phyloP scores from a whole-genome alignment of 2,113 vertebrate genomes.

The Corythornis vintsioides region DNA sequence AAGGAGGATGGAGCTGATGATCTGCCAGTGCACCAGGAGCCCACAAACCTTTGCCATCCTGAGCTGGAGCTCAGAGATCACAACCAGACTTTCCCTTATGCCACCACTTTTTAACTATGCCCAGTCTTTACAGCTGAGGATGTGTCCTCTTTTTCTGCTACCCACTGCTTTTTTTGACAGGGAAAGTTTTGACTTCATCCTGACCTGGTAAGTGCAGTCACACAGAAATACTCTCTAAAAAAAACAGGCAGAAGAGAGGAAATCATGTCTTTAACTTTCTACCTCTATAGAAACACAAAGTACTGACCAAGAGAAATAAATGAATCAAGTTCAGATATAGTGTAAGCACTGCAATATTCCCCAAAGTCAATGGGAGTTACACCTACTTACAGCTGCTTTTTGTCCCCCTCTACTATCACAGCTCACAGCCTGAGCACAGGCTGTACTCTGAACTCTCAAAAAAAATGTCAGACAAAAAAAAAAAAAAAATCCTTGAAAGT shows the following conservation, averaged over 20 bases:
- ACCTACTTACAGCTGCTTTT: background rate
- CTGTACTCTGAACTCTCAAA: background rate
- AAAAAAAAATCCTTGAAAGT: background rate
- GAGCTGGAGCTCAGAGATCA: background rate
- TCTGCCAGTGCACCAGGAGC: background rate
- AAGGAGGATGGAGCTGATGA: background rate
- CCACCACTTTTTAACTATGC: background rate
- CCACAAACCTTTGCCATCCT: background rate
- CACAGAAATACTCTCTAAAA: background rate
- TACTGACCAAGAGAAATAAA: background rate
- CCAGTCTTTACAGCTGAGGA: background rate
- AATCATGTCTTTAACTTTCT: constrained; percentile 38
- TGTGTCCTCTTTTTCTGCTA: background rate
- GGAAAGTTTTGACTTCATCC: constrained; percentile 37
- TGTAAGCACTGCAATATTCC: background rate
- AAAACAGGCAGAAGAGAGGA: background rate
- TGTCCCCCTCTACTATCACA: background rate
- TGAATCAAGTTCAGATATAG: background rate
- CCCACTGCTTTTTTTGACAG: background rate
- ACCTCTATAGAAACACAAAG: background rate
- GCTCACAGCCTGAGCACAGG: background rate
- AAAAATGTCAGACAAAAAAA: background rate
- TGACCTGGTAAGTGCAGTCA: background rate
- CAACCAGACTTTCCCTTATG: background rate
- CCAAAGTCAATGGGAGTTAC: background rate